These are phyloP conservation scores for Zhuqinia jingwanae DNA, from an alignment of 2,888 invertebrate species.

Conservation along the genomic window DNA sequence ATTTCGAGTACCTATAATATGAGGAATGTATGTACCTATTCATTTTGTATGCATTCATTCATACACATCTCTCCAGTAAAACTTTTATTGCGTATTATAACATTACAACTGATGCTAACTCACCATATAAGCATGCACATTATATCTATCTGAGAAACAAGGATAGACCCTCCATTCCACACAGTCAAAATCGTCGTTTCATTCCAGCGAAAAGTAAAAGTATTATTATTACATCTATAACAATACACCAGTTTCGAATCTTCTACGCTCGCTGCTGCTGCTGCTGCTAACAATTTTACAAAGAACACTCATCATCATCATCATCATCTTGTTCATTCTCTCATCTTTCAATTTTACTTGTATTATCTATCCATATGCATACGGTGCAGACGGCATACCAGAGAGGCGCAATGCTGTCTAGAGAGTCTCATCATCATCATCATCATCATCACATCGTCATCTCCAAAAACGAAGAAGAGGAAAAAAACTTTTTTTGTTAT, in stretches of 20 bases:
- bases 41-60: too few relatives aligned
- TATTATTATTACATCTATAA: neutral
- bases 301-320: constrained; percentile 39
- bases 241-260: constrained; percentile 33
- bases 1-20: too few relatives aligned
- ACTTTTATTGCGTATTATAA: too few relatives aligned
- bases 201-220: too few relatives aligned
- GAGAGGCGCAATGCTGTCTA: constrained; percentile 79
- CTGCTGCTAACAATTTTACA: constrained; percentile 29
- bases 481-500: constrained; percentile 35
- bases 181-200: too few relatives aligned
- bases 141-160: too few relatives aligned
- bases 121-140: too few relatives aligned
- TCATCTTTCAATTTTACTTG: constrained; percentile 31
- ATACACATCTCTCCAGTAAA: too few relatives aligned
- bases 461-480: constrained; percentile 1
- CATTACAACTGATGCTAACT: too few relatives aligned
- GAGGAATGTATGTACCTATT: too few relatives aligned
- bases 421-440: constrained; percentile 60
- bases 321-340: constrained; percentile 2
- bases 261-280: too few relatives aligned
- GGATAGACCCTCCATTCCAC: too few relatives aligned
- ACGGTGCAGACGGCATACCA: constrained; percentile 71
- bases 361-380: neutral
- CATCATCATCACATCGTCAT: constrained; percentile 54